Evolutionary conservation across 2,113 vertebrate genomes (phyloP), one percentile per base, ranked within the genome.

Genomic region (Xyrauchen texanus): DNA sequence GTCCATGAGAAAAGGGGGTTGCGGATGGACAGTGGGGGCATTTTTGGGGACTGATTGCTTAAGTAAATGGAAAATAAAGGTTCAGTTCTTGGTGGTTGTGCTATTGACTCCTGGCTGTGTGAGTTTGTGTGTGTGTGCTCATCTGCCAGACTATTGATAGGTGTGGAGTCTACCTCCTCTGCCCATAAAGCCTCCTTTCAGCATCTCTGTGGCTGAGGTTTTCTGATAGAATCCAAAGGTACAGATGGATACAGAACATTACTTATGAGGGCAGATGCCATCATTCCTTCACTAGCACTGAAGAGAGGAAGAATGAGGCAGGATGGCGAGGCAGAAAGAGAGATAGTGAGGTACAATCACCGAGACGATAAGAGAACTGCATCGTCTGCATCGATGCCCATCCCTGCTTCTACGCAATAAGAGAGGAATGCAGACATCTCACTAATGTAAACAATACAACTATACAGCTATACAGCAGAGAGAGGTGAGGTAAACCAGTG

Each of bases 161-260:
- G 0, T 79, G n/a, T 68, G 11, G 62, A 71, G 68, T 16, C 47
- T 65, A 44, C 4, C 11, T 62, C 46, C 3, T 63, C 55, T 65
- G 7, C 16, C 7, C n/a, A 57, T 69, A 49, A 58, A 47, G 12
- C 7, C 12, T 9, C 7, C 65, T 49, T 49, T 77, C 11, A 61
- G 53, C 12, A 66, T 73, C 34, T 80, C 8, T 61, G 47, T 60
- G 64, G 60, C 45, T 49, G 46, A 11, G 45, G 57, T 64, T 76
- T 51, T 9, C 47, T 49, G 12, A 62, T 65, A 45, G 53, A 55
- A n/a, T 64, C 7, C 61, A 68, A 49, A 73, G 55, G 62, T 47
- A 66, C 21, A 79, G 76, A 62, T 74, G 45, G 77, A 70, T 83
- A 71, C 78, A 85, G 78, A 78, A 81, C 70, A 85, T 77, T 83